Evolutionary conservation across 2,888 invertebrate genomes (phyloP).

Genomic region (Pristionchus maxplancki): DNA sequence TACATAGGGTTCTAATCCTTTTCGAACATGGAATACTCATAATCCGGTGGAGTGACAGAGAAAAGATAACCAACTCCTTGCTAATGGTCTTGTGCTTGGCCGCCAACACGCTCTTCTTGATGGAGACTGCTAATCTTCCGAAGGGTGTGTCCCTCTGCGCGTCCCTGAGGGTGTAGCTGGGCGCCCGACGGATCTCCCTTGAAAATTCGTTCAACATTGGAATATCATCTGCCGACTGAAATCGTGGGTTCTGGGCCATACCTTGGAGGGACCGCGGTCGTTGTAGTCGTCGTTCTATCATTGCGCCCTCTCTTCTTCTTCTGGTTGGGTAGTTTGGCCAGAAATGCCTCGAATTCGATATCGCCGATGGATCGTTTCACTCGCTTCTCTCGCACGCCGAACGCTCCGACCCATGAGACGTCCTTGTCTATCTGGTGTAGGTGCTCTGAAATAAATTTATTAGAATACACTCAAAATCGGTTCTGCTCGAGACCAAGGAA

Average conservation of each 20-base stretch:
- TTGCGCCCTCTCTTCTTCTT: neutral
- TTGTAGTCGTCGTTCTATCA: neutral
- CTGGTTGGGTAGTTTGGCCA: neutral
- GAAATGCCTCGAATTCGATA: neutral
- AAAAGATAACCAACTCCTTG: neutral
- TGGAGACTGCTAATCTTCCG: neutral
- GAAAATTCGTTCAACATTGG: too few relatives aligned
- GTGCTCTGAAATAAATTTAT: neutral
- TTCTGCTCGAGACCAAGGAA: too few relatives aligned
- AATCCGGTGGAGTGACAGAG: too few relatives aligned
- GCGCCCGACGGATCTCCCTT: neutral
- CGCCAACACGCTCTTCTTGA: conserved; percentile 48
- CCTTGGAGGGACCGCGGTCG: neutral
- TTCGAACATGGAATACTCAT: too few relatives aligned
- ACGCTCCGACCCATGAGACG: neutral
- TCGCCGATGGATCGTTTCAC: neutral
- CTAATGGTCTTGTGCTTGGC: conserved; percentile 52
- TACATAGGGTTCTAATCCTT: too few relatives aligned
- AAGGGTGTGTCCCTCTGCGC: conserved; percentile 2
- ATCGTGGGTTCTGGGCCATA: too few relatives aligned
- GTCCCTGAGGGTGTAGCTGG: neutral
- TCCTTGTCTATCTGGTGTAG: neutral
- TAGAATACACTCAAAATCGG: neutral
- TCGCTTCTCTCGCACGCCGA: neutral
- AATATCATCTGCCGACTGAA: too few relatives aligned